phyloP scores from a whole-genome alignment of 2,113 vertebrate genomes.

The Lates calcarifer region DNA sequence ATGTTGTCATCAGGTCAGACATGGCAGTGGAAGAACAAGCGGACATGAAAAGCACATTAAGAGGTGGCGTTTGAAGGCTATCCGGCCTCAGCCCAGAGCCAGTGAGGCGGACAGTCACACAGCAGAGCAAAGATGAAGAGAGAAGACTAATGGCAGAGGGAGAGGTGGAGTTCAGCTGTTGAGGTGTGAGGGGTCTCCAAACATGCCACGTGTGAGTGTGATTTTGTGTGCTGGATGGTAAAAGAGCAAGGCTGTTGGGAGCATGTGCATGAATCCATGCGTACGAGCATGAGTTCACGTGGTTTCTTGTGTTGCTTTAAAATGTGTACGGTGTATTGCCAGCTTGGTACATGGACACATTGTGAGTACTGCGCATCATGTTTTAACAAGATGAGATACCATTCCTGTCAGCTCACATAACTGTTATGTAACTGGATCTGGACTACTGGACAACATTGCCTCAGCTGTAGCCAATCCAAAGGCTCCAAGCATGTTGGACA shows the following conservation, averaged over 20 bases:
- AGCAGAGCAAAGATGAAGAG: slow-evolving; percentile 11
- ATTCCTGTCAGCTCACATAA: slow-evolving; percentile 21
- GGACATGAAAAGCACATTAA: slow-evolving; percentile 72
- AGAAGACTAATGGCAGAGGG: background rate
- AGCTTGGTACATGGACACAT: background rate
- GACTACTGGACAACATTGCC: background rate
- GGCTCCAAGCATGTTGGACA: background rate
- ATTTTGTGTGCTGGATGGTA: background rate
- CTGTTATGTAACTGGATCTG: slow-evolving; percentile 48
- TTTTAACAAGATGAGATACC: slow-evolving; percentile 15
- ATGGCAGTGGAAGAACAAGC: background rate
- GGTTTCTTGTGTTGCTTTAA: slow-evolving; percentile 11
- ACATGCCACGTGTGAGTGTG: background rate
- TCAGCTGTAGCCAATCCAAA: slow-evolving; percentile 33
- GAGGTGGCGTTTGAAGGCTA: background rate
- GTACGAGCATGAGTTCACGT: background rate
- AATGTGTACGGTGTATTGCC: background rate
- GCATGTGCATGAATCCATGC: background rate
- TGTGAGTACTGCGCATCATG: background rate
- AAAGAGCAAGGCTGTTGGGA: background rate
- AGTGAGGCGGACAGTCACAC: slow-evolving; percentile 42
- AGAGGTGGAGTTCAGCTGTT: background rate
- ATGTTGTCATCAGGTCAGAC: slow-evolving; percentile 14
- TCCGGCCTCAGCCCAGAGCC: slow-evolving; percentile 19
- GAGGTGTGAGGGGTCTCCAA: background rate